phyloP scores from a whole-genome alignment of 2,797 vertebrate species.

The Sarcophilus harrisii region DNA sequence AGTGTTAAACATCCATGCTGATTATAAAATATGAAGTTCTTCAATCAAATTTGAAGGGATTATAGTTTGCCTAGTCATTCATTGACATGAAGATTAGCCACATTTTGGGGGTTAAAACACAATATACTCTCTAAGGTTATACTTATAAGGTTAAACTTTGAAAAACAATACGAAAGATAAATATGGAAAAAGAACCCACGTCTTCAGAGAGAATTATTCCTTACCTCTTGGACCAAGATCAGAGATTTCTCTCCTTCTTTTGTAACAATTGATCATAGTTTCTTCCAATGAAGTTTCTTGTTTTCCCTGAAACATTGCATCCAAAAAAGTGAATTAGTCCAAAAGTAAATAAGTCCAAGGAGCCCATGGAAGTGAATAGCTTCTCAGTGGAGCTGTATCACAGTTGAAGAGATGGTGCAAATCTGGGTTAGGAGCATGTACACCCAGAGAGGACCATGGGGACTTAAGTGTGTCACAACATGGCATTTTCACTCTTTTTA shows the following conservation, averaged over 20 bases:
- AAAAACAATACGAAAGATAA: not conserved
- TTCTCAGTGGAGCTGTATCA: no score
- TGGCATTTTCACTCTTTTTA: no score
- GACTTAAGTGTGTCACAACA: no score
- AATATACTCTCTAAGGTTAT: not conserved
- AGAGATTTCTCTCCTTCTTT: no score
- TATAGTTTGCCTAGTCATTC: not conserved
- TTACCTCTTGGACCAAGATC: no score
- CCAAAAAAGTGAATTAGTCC: not conserved
- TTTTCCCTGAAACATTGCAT: not conserved
- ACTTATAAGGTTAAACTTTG: not conserved
- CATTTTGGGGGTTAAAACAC: not conserved
- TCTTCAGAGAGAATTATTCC: no score
- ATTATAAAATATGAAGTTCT: not conserved
- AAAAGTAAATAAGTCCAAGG: not conserved
- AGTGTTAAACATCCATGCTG: not conserved
- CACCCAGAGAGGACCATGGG: no score
- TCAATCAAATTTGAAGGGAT: not conserved
- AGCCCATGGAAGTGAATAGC: not conserved
- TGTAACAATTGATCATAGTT: no score
- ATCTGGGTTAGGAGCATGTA: not conserved
- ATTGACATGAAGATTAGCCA: not conserved
- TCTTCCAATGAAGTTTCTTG: not conserved
- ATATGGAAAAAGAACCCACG: no score
- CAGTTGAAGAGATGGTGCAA: not conserved